These are phyloP conservation scores for Linurgus olivaceus DNA, from an alignment of 2,797 vertebrate genomes.

Conservation along the genomic window DNA sequence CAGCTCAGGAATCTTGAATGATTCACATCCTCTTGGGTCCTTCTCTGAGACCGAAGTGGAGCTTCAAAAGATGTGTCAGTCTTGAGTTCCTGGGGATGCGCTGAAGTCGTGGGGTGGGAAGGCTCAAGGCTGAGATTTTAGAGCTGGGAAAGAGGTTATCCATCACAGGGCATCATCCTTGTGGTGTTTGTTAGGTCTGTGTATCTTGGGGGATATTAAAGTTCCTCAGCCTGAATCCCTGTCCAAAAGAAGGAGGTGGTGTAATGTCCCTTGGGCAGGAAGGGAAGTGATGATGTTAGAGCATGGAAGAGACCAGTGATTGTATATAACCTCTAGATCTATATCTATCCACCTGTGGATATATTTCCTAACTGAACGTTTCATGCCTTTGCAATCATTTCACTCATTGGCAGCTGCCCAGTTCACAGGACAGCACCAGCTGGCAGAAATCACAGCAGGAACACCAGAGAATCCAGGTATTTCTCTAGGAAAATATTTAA, in stretches of 20 bases:
- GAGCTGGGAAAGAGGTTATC: background rate
- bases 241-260: background rate
- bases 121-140: background rate
- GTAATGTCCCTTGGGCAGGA: background rate
- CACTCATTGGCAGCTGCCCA: background rate
- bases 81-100: background rate
- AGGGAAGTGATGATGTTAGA: background rate
- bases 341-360: rapidly evolving
- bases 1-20: rapidly evolving
- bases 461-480: background rate
- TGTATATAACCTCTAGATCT: background rate
- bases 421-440: background rate
- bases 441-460: background rate
- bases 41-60: background rate
- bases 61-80: background rate
- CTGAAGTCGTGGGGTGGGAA: background rate
- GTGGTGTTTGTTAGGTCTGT: rapidly evolving
- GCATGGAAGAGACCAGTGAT: background rate
- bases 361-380: background rate
- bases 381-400: background rate
- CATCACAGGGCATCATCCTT: background rate
- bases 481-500: background rate
- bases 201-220: background rate
- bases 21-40: background rate
- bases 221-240: background rate